These are phyloP conservation scores for Drosophila sucinea DNA, from an alignment of 1,140 invertebrate species.

Conservation along the genomic window DNA sequence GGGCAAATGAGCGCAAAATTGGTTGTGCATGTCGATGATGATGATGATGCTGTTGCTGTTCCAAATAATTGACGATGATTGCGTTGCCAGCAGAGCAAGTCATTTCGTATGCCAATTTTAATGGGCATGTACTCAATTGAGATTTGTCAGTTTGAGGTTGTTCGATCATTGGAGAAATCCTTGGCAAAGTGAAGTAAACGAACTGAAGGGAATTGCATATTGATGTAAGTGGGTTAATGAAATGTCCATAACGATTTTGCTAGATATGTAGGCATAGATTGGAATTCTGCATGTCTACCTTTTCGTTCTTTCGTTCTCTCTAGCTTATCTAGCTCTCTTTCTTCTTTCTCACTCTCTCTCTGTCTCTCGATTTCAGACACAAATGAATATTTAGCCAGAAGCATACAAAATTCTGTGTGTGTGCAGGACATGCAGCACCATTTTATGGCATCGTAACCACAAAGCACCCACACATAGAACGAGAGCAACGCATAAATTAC, in stretches of 20 bases:
- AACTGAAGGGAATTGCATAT: not conserved
- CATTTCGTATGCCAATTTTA: constrained; percentile 5
- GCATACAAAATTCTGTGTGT: constrained; percentile 39
- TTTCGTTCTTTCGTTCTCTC: no score
- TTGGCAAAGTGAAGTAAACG: not conserved
- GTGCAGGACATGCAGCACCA: constrained; percentile 22
- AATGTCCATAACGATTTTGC: not conserved
- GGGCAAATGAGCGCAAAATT: constrained; percentile 23
- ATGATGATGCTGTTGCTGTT: not conserved
- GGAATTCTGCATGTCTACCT: not conserved
- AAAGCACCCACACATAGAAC: constrained; percentile 27
- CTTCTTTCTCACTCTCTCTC: not conserved
- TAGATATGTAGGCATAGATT: not conserved
- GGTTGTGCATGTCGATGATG: constrained; percentile 13
- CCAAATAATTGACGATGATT: constrained; percentile 4
- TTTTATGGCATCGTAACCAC: constrained; percentile 55
- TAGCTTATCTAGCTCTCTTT: not conserved
- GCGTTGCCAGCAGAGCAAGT: not conserved
- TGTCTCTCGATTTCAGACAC: not conserved
- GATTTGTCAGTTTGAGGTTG: constrained; percentile 4
- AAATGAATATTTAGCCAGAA: constrained; percentile 16
- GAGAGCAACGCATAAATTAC: constrained; percentile 59
- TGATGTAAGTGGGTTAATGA: constrained; percentile 7
- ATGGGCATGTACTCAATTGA: constrained; percentile 5
- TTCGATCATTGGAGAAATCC: not conserved